Evolutionary conservation across 2,797 vertebrate species (phyloP), one percentile per base, ranked within the genome.

Genomic region (Cirrhinus mrigala): DNA sequence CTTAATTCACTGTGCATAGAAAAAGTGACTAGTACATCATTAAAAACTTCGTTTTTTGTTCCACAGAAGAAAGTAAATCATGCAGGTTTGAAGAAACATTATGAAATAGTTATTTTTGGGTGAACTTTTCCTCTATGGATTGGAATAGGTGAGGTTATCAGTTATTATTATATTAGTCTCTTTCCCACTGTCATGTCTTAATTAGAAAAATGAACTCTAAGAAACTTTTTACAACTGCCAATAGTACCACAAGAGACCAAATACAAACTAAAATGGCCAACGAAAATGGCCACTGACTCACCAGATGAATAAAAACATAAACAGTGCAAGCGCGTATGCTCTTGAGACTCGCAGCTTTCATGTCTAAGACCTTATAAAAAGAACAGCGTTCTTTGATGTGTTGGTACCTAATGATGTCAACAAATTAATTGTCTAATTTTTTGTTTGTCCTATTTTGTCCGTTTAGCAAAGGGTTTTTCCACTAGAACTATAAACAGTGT

Each of bases 141-240:
- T 78, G 22, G 8, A 3, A 58, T 77, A 78, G 56, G 76, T 12
- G 22, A 78, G 56, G n/a, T 60, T 78, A 78, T 27, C 54, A 62
- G 56, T 78, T 37, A 37, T 62, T 60, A 73, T 60, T 66, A 66
- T 14, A 27, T 60, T 83, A 40, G 9, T 18, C 80, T 62, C 24
- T 62, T 37, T 50, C 74, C 73, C 18, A 29, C 7, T 64, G 4
- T 22, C 52, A 82, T 11, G 18, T 73, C 54, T 73, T 73, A 80
- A 74, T 60, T 78, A 16, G 18, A 73, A 73, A 82, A 60, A 56
- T 16, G 0, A 78, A 78, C 62, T 77, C n/a, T 69, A 70, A 69
- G 62, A 84, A 77, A 84, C 64, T 77, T 84, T 77, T 78, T 48
- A 62, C 50, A 85, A 85, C 83, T 85, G 83, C 83, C 83, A 85